Evolutionary conservation across 1,140 invertebrate species (phyloP).

Genomic region (Drosophila pseudoananassae): DNA sequence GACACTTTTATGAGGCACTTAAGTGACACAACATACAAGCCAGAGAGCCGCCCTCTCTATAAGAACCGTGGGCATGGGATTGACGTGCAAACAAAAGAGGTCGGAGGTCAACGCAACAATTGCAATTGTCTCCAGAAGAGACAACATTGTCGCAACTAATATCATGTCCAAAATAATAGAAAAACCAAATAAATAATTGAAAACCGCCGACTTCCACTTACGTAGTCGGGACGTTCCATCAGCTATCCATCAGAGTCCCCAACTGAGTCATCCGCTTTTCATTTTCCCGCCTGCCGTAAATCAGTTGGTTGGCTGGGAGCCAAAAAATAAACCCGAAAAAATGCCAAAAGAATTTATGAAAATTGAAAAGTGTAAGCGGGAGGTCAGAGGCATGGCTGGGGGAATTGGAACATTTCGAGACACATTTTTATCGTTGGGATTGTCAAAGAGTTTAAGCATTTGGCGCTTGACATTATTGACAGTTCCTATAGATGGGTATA

Average conservation of each 20-base stretch:
- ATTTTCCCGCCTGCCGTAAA: slow-evolving; percentile 60
- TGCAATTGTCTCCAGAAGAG: slow-evolving; percentile 61
- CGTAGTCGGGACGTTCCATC: slow-evolving; percentile 39
- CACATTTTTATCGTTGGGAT: slow-evolving; percentile 78
- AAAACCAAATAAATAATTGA: slow-evolving; percentile 70
- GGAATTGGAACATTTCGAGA: slow-evolving; percentile 65
- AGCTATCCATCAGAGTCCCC: slow-evolving; percentile 52
- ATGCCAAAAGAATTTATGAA: slow-evolving; percentile 59
- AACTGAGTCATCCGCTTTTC: slow-evolving; percentile 53
- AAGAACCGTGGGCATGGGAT: slow-evolving; percentile 46
- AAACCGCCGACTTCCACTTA: slow-evolving; percentile 68
- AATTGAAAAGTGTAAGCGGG: slow-evolving; percentile 66
- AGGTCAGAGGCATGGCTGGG: background rate
- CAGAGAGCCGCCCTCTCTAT: slow-evolving; percentile 37
- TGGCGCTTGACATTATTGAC: slow-evolving; percentile 62
- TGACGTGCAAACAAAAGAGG: slow-evolving; percentile 70
- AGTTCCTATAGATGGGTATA: slow-evolving; percentile 17
- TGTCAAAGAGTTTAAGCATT: slow-evolving; percentile 77
- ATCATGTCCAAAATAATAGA: slow-evolving; percentile 6
- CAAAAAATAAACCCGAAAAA: slow-evolving; percentile 44
- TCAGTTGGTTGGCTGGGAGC: slow-evolving; percentile 64
- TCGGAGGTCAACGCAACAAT: slow-evolving; percentile 56
- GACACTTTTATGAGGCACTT: slow-evolving; percentile 82
- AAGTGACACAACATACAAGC: slow-evolving; percentile 75
- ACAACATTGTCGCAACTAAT: slow-evolving; percentile 56